phyloP scores from a whole-genome alignment of 2,888 invertebrate genomes.

The Ophion costatus region DNA sequence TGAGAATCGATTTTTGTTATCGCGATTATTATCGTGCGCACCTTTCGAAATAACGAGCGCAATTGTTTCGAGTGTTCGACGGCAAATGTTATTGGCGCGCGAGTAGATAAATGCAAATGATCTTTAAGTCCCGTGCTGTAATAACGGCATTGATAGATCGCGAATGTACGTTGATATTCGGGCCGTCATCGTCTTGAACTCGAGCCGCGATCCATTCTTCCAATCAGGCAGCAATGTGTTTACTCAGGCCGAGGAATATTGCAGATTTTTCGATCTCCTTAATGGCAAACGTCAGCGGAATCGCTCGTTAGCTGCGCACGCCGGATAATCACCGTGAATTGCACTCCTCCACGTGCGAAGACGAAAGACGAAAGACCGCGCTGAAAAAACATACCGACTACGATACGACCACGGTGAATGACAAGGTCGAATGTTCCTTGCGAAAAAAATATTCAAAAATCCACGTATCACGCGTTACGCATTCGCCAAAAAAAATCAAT shows the following conservation, averaged over 20 bases:
- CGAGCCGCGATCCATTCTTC: conserved; percentile 4
- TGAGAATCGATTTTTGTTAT: neutral
- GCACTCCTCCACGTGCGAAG: neutral
- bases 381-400: neutral
- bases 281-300: neutral
- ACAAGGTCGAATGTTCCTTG: neutral
- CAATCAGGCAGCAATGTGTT: conserved; percentile 5
- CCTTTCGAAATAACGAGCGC: conserved; percentile 30
- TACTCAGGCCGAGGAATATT: conserved; percentile 4
- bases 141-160: conserved; percentile 1
- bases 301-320: neutral
- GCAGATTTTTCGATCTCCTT: neutral
- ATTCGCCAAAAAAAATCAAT: neutral
- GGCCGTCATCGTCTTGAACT: conserved; percentile 17
- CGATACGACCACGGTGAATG: neutral
- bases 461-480: neutral
- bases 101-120: conserved; percentile 1
- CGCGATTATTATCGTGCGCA: conserved; percentile 6
- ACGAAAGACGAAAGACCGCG: neutral
- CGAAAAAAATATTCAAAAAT: neutral
- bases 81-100: neutral
- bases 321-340: neutral
- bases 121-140: neutral
- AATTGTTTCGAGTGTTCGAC: conserved; percentile 20
- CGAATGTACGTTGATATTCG: neutral